Percentiles rank a stretch among this genome's conserved stretches.
phyloP scores from a whole-genome alignment of 2,888 invertebrate genomes.

The Theretra japonica region DNA sequence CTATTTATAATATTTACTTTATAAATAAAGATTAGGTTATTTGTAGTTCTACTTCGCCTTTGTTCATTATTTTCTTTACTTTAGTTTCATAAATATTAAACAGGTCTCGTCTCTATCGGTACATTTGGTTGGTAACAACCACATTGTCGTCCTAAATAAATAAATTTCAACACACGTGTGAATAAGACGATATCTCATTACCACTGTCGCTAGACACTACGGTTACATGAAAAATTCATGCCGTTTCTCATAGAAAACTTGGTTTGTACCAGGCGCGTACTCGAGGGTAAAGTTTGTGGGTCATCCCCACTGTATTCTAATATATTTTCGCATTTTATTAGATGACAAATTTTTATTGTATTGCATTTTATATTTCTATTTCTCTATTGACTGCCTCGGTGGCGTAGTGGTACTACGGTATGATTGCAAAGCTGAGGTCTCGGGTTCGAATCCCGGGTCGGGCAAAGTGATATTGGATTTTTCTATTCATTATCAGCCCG shows the following conservation, averaged over 20 bases:
- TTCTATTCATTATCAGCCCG: too few relatives aligned
- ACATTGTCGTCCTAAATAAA: neutral
- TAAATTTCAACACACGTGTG: neutral
- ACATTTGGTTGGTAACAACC: neutral
- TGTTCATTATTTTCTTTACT: neutral
- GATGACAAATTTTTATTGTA: neutral
- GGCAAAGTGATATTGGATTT: too few relatives aligned
- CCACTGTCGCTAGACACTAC: slow-evolving; percentile 30
- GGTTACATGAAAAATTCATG: slow-evolving; percentile 36
- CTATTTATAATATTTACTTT: too few relatives aligned
- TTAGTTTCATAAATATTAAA: neutral
- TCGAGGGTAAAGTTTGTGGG: slow-evolving; percentile 14
- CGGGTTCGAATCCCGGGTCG: too few relatives aligned
- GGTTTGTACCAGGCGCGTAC: slow-evolving; percentile 24
- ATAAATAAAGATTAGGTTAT: too few relatives aligned
- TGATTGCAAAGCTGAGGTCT: too few relatives aligned
- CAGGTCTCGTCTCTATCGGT: neutral
- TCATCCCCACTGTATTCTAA: too few relatives aligned
- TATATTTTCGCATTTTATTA: neutral
- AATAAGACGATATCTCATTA: slow-evolving; percentile 29
- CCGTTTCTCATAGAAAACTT: slow-evolving; percentile 32
- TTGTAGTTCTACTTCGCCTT: neutral
- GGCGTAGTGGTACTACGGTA: too few relatives aligned
- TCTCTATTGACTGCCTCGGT: too few relatives aligned
- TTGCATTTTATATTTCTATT: neutral